A percentile compares a stretch with the other conserved stretches of the same genome.
These are phyloP conservation scores for Epistrophe eligans DNA, from an alignment of 2,888 invertebrate genomes.

Conservation along the genomic window DNA sequence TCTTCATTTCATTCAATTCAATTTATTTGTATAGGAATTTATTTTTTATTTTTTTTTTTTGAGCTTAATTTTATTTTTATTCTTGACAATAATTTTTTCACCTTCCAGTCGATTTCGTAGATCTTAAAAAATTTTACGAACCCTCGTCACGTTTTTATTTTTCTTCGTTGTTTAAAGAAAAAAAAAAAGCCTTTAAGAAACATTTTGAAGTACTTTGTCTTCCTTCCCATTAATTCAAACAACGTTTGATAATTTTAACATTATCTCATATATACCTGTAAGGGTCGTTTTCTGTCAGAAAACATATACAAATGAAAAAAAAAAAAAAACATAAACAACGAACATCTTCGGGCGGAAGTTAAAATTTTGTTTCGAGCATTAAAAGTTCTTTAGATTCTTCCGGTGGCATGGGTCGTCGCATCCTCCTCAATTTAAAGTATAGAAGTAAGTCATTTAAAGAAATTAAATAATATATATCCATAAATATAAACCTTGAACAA, in stretches of 20 bases:
- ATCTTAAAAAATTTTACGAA: slow-evolving; percentile 42
- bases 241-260: slow-evolving; percentile 22
- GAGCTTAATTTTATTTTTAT: slow-evolving; percentile 13
- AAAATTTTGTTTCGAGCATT: slow-evolving; percentile 24
- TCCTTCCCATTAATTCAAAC: slow-evolving; percentile 27
- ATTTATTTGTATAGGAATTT: slow-evolving; percentile 13
- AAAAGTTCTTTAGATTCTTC: slow-evolving; percentile 17
- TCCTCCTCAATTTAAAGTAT: slow-evolving; percentile 13
- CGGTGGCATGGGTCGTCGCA: background rate
- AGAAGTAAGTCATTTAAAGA: background rate
- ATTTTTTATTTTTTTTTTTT: background rate
- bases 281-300: slow-evolving; percentile 21
- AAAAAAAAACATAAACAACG: slow-evolving; percentile 9
- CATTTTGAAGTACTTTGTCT: slow-evolving; percentile 23
- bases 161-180: background rate
- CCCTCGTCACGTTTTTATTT: slow-evolving; percentile 44
- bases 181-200: slow-evolving; percentile 10
- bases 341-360: slow-evolving; percentile 10
- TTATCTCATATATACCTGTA: background rate
- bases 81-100: slow-evolving; percentile 33
- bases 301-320: background rate
- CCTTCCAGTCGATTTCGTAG: slow-evolving; percentile 33
- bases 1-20: slow-evolving; percentile 22
- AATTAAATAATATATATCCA: background rate
- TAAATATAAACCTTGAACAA: background rate